These are phyloP conservation scores for Idaea straminata DNA, from an alignment of 2,888 invertebrate genomes.

Conservation along the genomic window DNA sequence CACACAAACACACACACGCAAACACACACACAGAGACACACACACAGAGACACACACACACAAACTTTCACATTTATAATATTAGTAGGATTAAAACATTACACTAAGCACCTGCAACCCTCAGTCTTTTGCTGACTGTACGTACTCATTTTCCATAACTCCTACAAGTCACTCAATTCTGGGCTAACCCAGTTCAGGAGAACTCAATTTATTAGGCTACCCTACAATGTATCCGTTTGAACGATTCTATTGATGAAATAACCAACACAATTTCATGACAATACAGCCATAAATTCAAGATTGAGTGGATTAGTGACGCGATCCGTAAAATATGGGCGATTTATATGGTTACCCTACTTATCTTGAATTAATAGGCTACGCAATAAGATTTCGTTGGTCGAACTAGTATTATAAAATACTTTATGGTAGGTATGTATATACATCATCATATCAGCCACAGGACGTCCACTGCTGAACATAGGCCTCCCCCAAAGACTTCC, in stretches of 20 bases:
- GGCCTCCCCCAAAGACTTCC: no score
- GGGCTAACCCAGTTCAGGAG: background rate
- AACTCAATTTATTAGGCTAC: background rate
- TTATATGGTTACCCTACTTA: background rate
- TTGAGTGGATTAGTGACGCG: background rate
- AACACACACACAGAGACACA: no score
- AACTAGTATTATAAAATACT: background rate
- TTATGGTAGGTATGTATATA: no score
- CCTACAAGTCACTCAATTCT: background rate
- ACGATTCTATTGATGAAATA: background rate
- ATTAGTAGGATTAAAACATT: no score
- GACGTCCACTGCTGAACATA: no score
- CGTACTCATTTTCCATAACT: no score
- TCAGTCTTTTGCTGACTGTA: no score
- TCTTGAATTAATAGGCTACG: background rate
- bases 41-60: no score
- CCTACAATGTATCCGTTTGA: background rate
- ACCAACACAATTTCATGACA: background rate
- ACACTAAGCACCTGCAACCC: no score
- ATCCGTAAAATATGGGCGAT: background rate
- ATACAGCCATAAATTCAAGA: background rate
- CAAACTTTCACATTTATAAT: no score
- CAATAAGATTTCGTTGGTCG: background rate
- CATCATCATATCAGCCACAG: no score
- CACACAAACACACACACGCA: no score